Conservation (phyloP, 2,888 invertebrate genomes). For the Zygogramma bicolorata region DNA sequence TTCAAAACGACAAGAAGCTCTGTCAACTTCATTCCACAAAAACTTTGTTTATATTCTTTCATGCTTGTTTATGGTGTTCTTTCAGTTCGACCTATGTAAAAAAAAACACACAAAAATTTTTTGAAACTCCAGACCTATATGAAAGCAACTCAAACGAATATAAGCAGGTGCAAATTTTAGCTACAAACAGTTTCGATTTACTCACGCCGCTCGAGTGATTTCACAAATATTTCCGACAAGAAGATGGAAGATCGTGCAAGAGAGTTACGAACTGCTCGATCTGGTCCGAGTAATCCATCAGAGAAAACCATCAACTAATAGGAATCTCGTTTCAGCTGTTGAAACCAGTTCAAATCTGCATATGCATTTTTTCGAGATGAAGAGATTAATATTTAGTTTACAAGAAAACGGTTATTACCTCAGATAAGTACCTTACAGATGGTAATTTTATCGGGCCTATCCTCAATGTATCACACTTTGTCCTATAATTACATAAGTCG, state of each 20-base stretch:
- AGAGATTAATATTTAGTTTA: constrained; percentile 30
- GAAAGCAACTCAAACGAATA: too few relatives aligned
- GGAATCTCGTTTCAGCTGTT: constrained; percentile 15
- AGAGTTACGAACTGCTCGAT: neutral
- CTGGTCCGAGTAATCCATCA: neutral
- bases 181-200: neutral
- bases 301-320: neutral
- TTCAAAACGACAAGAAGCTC: too few relatives aligned
- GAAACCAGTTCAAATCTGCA: constrained; percentile 31
- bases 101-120: too few relatives aligned
- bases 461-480: constrained; percentile 20
- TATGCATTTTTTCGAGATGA: constrained; percentile 28
- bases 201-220: neutral
- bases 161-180: too few relatives aligned
- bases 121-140: too few relatives aligned
- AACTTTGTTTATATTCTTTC: too few relatives aligned
- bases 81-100: too few relatives aligned
- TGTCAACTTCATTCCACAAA: too few relatives aligned
- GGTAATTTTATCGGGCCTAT: constrained; percentile 23
- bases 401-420: constrained; percentile 27
- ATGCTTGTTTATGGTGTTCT: too few relatives aligned
- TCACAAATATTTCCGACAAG: neutral
- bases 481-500: constrained; percentile 23
- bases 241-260: neutral
- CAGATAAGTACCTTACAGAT: constrained; percentile 14